Base-by-base conservation (phyloP, 2,797 vertebrate species). In the Phataginus tetradactyla region DNA sequence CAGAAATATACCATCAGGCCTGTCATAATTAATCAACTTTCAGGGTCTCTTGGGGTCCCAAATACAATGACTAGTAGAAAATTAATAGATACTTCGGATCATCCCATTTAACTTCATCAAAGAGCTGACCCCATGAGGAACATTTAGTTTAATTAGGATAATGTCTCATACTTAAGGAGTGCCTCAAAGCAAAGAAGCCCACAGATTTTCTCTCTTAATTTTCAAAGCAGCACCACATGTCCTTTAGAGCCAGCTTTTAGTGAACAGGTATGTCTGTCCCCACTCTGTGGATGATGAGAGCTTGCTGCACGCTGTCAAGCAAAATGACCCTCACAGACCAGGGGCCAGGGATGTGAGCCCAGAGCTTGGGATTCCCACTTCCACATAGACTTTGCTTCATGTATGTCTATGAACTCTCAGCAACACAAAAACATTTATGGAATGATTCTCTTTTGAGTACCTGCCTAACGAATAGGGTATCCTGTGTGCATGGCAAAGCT, bases 91-190 rank as follows among this genome's bases (percentile, higher is more conserved):
- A 39, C 23, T 79, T 69, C 0, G 23, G 34, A 34, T 94, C 77
- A 45, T 91, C 51, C 84, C 66, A 7, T 37, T 89, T 55, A 94
- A 69, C 90, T 83, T 92, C 86, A 71, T 66, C 85, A 64, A 94
- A 93, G 90, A 83, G 51, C 81, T 78, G 92, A 93, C 94, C 94
- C 87, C 92, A 37, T 4, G 57, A 71, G 74, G 88, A 77, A 90
- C 84, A 96, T 85, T 75, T 45, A 61, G 29, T 77, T 94, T 91
- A 92, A 96, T 96, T 69, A 74, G 89, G 74, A 83, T 91, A 93
- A 61, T 63, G 39, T 77, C 79, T 89, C 72, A 27, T 71, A 49
- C 78, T 86, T 91, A 95, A 90, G 72, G 74, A 89, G 42, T n/a
- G 49, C 88, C 91, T 88, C 39, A 78, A 86, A 96, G 96, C 94